phyloP scores from a whole-genome alignment of 2,888 invertebrate species.

The Fragum fragum region DNA sequence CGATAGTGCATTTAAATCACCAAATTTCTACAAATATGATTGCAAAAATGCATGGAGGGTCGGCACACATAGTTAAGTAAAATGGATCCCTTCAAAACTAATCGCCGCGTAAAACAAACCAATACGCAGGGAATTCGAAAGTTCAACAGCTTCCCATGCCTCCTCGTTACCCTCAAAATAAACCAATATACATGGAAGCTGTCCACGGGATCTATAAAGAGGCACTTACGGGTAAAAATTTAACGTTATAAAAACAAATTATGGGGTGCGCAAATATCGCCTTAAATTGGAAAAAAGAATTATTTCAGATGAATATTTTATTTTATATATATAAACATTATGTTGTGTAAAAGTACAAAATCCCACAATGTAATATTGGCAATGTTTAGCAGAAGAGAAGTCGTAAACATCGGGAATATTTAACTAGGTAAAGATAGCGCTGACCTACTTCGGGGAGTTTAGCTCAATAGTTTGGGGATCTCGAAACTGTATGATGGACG shows the following conservation, averaged over 20 bases:
- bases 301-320: too few relatives aligned
- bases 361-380: background rate
- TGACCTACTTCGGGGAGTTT: slow-evolving; percentile 83
- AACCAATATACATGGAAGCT: slow-evolving; percentile 63
- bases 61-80: too few relatives aligned
- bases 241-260: slow-evolving; percentile 22
- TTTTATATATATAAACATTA: too few relatives aligned
- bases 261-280: background rate
- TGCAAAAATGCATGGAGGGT: too few relatives aligned
- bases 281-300: background rate
- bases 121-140: too few relatives aligned
- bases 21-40: too few relatives aligned
- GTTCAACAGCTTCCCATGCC: slow-evolving; percentile 16
- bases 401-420: slow-evolving; percentile 67
- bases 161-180: slow-evolving; percentile 46
- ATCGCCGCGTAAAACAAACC: background rate
- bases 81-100: too few relatives aligned
- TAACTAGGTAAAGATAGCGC: slow-evolving; percentile 76
- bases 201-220: slow-evolving; percentile 60
- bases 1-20: too few relatives aligned
- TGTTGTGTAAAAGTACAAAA: too few relatives aligned
- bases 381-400: slow-evolving; percentile 21
- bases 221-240: slow-evolving; percentile 42
- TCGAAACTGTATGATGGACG: slow-evolving; percentile 77
- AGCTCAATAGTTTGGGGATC: slow-evolving; percentile 84